These are phyloP conservation scores for Desmophyllum pertusum DNA, from an alignment of 92 coral and sea anemone species.

Conservation along the genomic window DNA sequence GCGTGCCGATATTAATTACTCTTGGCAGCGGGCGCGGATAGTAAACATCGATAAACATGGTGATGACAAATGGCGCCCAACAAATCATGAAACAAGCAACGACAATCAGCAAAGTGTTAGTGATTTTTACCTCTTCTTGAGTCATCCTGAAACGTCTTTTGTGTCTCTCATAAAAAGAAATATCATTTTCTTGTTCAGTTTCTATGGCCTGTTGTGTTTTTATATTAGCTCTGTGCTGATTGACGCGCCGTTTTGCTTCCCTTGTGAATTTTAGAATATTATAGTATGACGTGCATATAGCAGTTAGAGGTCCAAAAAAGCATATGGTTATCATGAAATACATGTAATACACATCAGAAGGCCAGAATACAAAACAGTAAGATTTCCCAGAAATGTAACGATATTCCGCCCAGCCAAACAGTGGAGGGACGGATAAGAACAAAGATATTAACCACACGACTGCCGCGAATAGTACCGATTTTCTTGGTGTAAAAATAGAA, in stretches of 20 bases:
- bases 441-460: conserved; percentile 68
- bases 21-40: conserved; percentile 59
- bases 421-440: conserved; percentile 68
- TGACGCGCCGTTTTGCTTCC: conserved; percentile 19
- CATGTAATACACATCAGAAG: conserved; percentile 68
- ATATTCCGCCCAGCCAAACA: conserved; percentile 82
- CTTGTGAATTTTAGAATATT: conserved; percentile 61
- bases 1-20: conserved; percentile 60
- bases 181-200: not conserved
- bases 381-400: conserved; percentile 76
- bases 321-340: conserved; percentile 73
- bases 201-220: not conserved
- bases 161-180: not conserved
- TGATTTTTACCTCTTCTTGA: conserved; percentile 53
- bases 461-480: conserved; percentile 30
- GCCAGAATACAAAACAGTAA: conserved; percentile 76
- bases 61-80: conserved; percentile 82
- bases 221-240: conserved; percentile 11
- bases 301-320: conserved; percentile 68
- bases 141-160: conserved; percentile 20
- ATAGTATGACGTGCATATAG: conserved; percentile 65
- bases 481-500: conserved; percentile 37
- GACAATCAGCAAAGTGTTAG: conserved; percentile 68
- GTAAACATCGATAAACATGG: conserved; percentile 77
- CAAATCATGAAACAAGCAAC: conserved; percentile 65